These are phyloP conservation scores for Sylvilagus bachmani DNA, from an alignment of 2,113 vertebrate species.

Conservation along the genomic window DNA sequence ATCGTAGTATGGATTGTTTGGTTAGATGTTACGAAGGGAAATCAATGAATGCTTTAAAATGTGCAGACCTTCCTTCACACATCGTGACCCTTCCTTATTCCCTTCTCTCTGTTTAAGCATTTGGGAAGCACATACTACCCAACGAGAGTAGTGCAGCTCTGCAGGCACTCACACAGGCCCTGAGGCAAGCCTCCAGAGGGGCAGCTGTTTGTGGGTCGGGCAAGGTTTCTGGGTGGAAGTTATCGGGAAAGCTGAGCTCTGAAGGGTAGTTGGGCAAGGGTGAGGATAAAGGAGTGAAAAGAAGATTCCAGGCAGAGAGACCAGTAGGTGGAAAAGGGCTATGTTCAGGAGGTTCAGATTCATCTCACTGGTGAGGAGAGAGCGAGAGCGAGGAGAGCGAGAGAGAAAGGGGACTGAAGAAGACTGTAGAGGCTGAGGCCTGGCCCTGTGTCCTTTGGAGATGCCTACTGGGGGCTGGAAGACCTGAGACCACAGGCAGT, in stretches of 20 bases:
- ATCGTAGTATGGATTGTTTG: neutral
- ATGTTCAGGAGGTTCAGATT: neutral
- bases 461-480: neutral
- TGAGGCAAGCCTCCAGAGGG: neutral
- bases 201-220: neutral
- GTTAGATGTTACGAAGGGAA: neutral
- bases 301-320: neutral
- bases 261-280: neutral
- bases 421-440: neutral
- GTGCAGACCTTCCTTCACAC: neutral
- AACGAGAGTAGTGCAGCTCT: neutral
- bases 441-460: rapidly evolving
- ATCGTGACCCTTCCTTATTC: neutral
- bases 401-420: neutral
- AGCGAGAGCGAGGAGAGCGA: neutral
- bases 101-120: neutral
- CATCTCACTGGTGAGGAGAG: rapidly evolving
- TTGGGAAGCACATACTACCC: neutral
- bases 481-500: neutral
- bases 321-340: neutral
- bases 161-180: neutral
- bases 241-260: neutral
- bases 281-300: neutral
- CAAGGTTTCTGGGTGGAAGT: neutral
- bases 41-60: neutral